phyloP scores from a whole-genome alignment of 2,797 vertebrate species.

The Sparus aurata region DNA sequence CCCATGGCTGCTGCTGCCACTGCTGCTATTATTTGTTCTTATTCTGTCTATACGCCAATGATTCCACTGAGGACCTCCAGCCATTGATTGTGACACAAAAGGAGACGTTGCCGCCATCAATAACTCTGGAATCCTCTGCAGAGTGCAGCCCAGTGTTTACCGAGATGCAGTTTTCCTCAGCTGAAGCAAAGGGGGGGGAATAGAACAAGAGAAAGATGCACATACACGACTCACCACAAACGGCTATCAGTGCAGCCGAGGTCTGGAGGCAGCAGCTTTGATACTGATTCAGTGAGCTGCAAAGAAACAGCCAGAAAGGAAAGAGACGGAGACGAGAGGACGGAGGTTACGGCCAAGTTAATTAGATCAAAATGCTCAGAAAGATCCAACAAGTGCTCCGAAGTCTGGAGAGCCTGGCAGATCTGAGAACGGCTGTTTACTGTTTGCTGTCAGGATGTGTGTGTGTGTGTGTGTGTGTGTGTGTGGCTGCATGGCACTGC shows the following conservation, averaged over 20 bases:
- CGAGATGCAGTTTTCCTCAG: conserved; percentile 11
- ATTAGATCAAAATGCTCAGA: conserved; percentile 65
- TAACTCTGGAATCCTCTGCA: conserved; percentile 53
- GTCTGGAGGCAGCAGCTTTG: conserved; percentile 27
- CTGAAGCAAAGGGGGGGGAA: not conserved
- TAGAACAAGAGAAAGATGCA: not conserved
- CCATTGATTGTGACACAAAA: conserved; percentile 62
- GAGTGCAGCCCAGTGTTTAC: conserved; percentile 10
- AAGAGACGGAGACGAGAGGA: conserved; percentile 20
- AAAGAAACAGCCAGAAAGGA: conserved; percentile 24
- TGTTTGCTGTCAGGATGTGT: conserved; percentile 47
- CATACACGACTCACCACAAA: not conserved
- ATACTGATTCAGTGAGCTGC: conserved; percentile 38
- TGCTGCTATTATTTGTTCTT: conserved; percentile 44
- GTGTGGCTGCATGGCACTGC: not conserved
- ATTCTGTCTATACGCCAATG: conserved; percentile 31
- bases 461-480: conserved; percentile 8
- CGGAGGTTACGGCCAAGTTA: conserved; percentile 49
- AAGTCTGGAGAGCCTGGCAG: conserved; percentile 64
- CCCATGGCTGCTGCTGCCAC: conserved; percentile 21
- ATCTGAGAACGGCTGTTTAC: conserved; percentile 66
- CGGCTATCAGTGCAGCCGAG: not conserved
- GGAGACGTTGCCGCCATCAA: conserved; percentile 55
- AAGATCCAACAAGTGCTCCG: conserved; percentile 59
- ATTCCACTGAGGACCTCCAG: conserved; percentile 40